Evolutionary conservation across 2,888 invertebrate genomes (phyloP), one percentile per base, ranked within the genome.

Genomic region (Athripsodes cinereus): DNA sequence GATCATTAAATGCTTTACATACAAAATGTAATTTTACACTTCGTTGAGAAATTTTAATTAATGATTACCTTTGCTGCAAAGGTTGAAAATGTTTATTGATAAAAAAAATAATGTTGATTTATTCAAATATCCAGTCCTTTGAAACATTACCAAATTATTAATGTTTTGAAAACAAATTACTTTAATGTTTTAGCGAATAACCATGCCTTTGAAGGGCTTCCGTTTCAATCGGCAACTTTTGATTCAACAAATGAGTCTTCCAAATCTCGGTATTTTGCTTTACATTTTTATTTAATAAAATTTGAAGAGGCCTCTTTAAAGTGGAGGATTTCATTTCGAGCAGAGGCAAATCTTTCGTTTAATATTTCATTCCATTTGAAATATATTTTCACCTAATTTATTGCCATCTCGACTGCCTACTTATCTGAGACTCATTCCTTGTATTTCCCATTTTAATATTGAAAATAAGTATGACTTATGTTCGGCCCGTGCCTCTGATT

Each of bases 361-460:
- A 58, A 58, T 31, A 53, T 53, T 58, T 58, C 50, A 58, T 53
- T 58, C 53, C 50, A 44, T 48, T 46, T 52, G 35, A 57, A 52
- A 57, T 51, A 52, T 52, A 44, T 57, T 52, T 46, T 46, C 48
- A 58, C 58, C 35, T 44, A 49, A 58, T 53, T 53, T 58, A 54
- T 54, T 54, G 53, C 58, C 49, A 53, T 58, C 54, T 19, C 40
- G 40, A 40, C 40, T 40, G 40, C 40, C 40, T 13, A 40, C 40
- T 40, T 40, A 3, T 40, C 40, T 40, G 40, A 3, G 40, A 40
- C 40, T n/a, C 16, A n/a, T 40, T 40, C 40, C 16, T 40, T 13
- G 3, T 40, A 5, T 40, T 40, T 40, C 40, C 5, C 40, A 40
- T 40, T 40, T 40, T 40, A 40, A 40, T 40, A 40, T 16, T 26